Conservation (phyloP, 2,113 vertebrate species). For the Ictalurus furcatus region DNA sequence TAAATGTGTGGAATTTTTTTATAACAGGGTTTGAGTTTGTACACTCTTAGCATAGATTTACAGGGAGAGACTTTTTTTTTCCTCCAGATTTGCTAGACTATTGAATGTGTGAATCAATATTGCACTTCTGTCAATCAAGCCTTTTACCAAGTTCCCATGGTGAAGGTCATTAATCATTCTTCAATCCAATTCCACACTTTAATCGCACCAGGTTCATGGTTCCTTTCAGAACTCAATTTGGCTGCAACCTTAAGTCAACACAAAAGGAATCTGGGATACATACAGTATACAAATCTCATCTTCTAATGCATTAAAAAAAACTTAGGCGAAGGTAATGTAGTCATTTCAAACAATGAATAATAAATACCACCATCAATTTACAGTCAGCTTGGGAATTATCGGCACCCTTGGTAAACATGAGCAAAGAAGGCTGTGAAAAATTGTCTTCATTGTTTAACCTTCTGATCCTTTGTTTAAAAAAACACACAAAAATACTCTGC, state of each 20-base stretch:
- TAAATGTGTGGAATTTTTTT: background rate
- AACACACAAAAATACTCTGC: no score
- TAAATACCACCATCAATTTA: background rate
- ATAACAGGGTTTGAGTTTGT: background rate
- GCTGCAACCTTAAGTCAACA: background rate
- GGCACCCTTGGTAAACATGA: background rate
- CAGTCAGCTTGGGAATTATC: background rate
- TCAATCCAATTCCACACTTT: background rate
- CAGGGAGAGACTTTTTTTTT: background rate
- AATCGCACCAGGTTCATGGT: background rate
- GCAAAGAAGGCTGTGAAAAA: no score
- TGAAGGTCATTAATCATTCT: conserved; percentile 7
- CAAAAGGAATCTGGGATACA: background rate
- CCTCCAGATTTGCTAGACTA: background rate
- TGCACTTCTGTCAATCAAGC: conserved; percentile 7
- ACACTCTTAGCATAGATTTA: background rate
- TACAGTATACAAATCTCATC: background rate
- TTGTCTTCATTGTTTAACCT: no score
- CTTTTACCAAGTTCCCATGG: background rate
- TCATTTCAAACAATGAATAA: background rate
- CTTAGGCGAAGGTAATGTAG: background rate
- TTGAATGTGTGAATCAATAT: background rate
- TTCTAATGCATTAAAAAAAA: background rate
- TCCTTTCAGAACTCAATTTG: background rate
- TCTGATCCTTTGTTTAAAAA: no score